Conservation (phyloP, 1,140 invertebrate species). For the Bombus turneri region DNA sequence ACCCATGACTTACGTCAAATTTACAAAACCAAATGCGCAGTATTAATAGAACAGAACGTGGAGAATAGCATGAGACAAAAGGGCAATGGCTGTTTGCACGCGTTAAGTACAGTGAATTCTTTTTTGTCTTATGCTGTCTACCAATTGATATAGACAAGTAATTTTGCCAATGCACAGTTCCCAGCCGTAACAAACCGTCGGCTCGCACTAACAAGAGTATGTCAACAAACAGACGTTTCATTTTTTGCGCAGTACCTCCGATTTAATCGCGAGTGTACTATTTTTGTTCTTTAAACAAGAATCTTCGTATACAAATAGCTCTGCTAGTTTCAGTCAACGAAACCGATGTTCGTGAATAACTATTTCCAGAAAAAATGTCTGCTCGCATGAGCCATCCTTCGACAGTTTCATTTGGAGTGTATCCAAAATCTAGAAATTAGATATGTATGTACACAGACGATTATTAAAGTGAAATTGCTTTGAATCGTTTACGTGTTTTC, state of each 20-base stretch:
- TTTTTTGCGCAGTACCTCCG: background rate
- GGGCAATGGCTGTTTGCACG: background rate
- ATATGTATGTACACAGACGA: too few species aligned
- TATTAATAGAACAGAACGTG: constrained; percentile 37
- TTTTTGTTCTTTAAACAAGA: background rate
- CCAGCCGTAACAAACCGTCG: background rate
- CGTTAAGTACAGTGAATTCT: background rate
- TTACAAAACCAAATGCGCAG: constrained; percentile 30
- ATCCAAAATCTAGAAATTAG: background rate
- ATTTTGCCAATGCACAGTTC: background rate
- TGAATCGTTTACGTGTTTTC: background rate
- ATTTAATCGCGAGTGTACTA: background rate
- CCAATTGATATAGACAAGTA: background rate
- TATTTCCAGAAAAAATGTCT: background rate
- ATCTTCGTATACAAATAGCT: background rate
- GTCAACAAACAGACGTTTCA: background rate
- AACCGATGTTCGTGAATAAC: background rate
- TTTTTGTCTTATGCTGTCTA: background rate
- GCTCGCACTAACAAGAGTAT: background rate
- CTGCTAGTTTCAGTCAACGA: background rate
- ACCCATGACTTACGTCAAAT: constrained; percentile 14
- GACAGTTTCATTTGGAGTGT: background rate
- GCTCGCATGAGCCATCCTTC: background rate
- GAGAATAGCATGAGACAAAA: background rate
- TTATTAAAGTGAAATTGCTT: background rate